A percentile compares a stretch with the other conserved stretches of the same genome.
Conservation (phyloP, 2,797 vertebrate species). For the Enteromius unitaeniatus region DNA sequence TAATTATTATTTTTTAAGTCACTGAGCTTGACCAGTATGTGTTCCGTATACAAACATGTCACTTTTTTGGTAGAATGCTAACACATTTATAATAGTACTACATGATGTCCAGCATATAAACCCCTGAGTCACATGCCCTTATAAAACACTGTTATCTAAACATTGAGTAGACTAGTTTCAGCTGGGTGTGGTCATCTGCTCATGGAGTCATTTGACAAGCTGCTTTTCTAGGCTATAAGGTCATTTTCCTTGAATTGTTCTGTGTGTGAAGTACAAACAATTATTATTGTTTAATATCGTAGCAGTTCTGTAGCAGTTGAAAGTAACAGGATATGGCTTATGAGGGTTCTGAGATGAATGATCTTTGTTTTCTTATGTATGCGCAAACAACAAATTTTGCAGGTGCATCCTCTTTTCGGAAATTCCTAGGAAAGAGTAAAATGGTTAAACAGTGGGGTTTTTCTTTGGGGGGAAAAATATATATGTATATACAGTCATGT, state of each 20-base stretch:
- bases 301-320: background rate
- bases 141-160: slow-evolving; percentile 76
- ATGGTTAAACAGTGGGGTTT: slow-evolving; percentile 66
- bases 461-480: slow-evolving; percentile 30
- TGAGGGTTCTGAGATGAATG: slow-evolving; percentile 29
- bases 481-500: slow-evolving; percentile 2
- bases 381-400: slow-evolving; percentile 51
- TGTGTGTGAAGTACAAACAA: slow-evolving; percentile 6
- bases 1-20: too few relatives aligned
- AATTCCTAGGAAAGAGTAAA: slow-evolving; percentile 57
- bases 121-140: slow-evolving; percentile 19
- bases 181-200: slow-evolving; percentile 51
- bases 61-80: too few relatives aligned
- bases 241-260: slow-evolving; percentile 1
- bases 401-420: slow-evolving; percentile 75
- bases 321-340: slow-evolving; percentile 48
- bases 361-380: slow-evolving; percentile 31
- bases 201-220: background rate
- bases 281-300: background rate
- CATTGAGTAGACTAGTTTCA: slow-evolving; percentile 64
- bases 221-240: background rate
- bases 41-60: too few relatives aligned
- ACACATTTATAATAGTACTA: too few relatives aligned
- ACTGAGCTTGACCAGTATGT: too few relatives aligned
- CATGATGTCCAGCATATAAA: slow-evolving; percentile 7